phyloP scores from a whole-genome alignment of 1,140 invertebrate genomes.

The Drusus annulatus region DNA sequence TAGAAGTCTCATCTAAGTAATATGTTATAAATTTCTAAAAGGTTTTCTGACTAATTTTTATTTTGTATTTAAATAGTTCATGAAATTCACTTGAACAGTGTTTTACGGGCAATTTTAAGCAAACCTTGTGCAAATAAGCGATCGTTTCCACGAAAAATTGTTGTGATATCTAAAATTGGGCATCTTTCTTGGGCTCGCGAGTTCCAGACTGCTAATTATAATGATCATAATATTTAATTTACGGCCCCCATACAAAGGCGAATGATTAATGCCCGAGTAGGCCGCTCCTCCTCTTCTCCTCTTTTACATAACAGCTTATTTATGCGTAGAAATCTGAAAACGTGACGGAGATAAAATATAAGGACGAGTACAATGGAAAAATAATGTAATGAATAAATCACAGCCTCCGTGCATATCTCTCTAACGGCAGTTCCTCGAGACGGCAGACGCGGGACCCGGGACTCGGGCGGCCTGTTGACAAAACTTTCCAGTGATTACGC shows the following conservation, averaged over 20 bases:
- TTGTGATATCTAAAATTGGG: conserved; percentile 12
- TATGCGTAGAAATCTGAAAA: conserved; percentile 57
- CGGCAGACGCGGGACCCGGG: neutral
- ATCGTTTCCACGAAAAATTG: neutral
- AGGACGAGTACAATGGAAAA: conserved; percentile 56
- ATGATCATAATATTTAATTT: conserved; percentile 54
- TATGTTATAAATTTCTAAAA: no score
- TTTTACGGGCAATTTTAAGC: no score
- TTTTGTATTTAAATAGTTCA: no score
- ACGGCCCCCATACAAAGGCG: conserved; percentile 39
- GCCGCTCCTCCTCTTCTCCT: neutral
- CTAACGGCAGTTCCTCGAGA: conserved; percentile 7
- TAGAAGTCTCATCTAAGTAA: no score
- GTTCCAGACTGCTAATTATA: conserved; percentile 10
- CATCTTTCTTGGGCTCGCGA: conserved; percentile 24
- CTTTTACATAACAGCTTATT: conserved; percentile 53
- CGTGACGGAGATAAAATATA: conserved; percentile 54
- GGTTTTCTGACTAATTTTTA: no score
- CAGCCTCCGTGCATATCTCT: conserved; percentile 35
- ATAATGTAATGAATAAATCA: conserved; percentile 59
- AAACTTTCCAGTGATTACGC: conserved; percentile 56
- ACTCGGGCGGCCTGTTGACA: conserved; percentile 49
- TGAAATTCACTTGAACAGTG: no score
- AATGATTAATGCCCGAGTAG: conserved; percentile 52
- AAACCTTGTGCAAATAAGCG: neutral